A percentile compares a stretch with the other conserved stretches of the same genome.
phyloP scores from a whole-genome alignment of 2,888 invertebrate species.

The Drosophila eohydei region DNA sequence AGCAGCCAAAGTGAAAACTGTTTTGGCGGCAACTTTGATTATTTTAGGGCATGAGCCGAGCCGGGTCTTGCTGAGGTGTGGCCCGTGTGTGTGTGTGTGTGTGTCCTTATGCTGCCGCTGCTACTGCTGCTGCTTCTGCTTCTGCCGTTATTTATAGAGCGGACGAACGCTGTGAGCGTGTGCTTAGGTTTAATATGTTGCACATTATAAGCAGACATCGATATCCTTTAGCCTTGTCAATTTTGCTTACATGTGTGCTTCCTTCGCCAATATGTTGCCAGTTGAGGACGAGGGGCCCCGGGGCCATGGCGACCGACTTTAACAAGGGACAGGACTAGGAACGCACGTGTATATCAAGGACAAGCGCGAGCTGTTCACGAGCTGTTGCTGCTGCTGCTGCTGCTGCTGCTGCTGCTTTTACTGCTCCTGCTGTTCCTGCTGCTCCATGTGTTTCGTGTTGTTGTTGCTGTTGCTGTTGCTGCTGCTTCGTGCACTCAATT shows the following conservation, averaged over 20 bases:
- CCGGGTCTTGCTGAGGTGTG: constrained; percentile 27
- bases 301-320: constrained; percentile 13
- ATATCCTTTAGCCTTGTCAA: constrained; percentile 83
- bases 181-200: constrained; percentile 83
- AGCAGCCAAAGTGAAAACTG: constrained; percentile 77
- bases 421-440: constrained; percentile 19
- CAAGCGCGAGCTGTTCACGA: constrained; percentile 74
- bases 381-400: constrained; percentile 47
- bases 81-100: constrained; percentile 10
- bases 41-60: constrained; percentile 40
- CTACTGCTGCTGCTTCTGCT: constrained; percentile 27
- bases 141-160: constrained; percentile 77
- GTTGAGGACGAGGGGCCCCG: constrained; percentile 9
- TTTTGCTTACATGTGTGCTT: constrained; percentile 82
- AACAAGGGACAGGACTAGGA: constrained; percentile 40
- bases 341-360: constrained; percentile 79
- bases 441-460: constrained; percentile 26
- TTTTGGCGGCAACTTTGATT: constrained; percentile 79
- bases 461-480: constrained; percentile 32
- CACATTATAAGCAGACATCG: constrained; percentile 83
- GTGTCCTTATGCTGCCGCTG: constrained; percentile 13
- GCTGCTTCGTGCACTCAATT: constrained; percentile 78
- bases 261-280: constrained; percentile 77
- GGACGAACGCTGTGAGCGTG: constrained; percentile 63
- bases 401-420: constrained; percentile 15